phyloP scores from a whole-genome alignment of 1,140 invertebrate species.

The Ruditapes philippinarum region DNA sequence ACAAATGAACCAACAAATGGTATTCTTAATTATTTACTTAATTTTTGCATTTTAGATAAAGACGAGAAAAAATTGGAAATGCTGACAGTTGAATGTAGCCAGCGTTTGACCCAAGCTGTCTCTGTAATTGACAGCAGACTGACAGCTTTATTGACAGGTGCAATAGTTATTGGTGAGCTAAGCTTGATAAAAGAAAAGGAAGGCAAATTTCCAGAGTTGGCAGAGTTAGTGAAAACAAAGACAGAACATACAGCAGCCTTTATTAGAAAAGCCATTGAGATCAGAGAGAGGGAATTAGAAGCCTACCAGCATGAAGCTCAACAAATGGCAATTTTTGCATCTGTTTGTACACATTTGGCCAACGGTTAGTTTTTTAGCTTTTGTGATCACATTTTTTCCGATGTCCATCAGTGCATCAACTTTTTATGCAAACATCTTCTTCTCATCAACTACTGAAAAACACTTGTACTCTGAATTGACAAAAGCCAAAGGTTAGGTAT shows the following conservation, averaged over 20 bases:
- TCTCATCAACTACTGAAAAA: too few relatives aligned
- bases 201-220: not conserved
- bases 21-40: too few relatives aligned
- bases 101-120: not conserved
- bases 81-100: not conserved
- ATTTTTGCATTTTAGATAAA: conserved; percentile 9
- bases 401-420: too few relatives aligned
- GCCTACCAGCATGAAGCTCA: not conserved
- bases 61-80: not conserved
- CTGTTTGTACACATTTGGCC: not conserved
- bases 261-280: not conserved
- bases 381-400: too few relatives aligned
- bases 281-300: not conserved
- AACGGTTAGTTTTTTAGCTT: conserved; percentile 1
- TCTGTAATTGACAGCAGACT: not conserved
- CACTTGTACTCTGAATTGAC: too few relatives aligned
- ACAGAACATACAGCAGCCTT: not conserved
- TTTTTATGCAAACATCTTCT: too few relatives aligned
- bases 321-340: not conserved
- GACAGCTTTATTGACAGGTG: not conserved
- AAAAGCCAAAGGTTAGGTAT: not conserved
- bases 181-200: not conserved
- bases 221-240: not conserved
- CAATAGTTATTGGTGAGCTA: not conserved
- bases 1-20: too few relatives aligned